Evolutionary conservation across 2,888 invertebrate species (phyloP).

Genomic region (Ypsolopha scabrella): DNA sequence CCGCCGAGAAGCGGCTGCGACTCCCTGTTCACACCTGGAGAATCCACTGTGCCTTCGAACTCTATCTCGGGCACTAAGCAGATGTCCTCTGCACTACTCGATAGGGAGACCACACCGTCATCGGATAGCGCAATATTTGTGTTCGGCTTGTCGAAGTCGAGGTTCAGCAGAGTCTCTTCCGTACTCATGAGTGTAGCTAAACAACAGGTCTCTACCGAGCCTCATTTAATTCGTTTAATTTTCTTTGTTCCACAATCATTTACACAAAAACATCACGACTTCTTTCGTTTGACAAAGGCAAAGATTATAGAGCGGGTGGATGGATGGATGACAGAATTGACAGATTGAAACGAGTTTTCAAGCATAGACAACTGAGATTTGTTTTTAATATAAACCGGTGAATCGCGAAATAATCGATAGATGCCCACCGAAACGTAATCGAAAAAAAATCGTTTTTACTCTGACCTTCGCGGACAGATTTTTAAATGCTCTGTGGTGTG

Average conservation of each 20-base stretch:
- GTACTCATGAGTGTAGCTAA: constrained; percentile 71
- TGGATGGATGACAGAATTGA: background rate
- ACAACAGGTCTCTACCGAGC: constrained; percentile 53
- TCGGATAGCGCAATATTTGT: constrained; percentile 57
- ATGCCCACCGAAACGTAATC: too few relatives aligned
- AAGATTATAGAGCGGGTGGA: constrained; percentile 30
- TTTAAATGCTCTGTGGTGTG: too few relatives aligned
- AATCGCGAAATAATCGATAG: too few relatives aligned
- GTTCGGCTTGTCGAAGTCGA: constrained; percentile 72
- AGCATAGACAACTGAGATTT: constrained; percentile 14
- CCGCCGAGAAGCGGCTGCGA: constrained; percentile 94
- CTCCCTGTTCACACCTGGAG: constrained; percentile 87
- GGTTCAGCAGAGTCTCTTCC: constrained; percentile 73
- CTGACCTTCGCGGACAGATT: too few relatives aligned
- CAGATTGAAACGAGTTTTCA: constrained; percentile 13
- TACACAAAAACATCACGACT: constrained; percentile 53
- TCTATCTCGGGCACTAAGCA: constrained; percentile 85
- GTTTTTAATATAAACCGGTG: too few relatives aligned
- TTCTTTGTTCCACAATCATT: constrained; percentile 68
- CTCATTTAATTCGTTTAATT: constrained; percentile 63
- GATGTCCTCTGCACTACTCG: constrained; percentile 76
- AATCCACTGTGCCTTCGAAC: constrained; percentile 88
- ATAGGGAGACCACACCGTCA: constrained; percentile 71
- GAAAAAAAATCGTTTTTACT: too few relatives aligned
- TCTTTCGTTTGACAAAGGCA: constrained; percentile 29